Base-by-base conservation (phyloP, 2,113 vertebrate species). In the Galeopterus variegatus region DNA sequence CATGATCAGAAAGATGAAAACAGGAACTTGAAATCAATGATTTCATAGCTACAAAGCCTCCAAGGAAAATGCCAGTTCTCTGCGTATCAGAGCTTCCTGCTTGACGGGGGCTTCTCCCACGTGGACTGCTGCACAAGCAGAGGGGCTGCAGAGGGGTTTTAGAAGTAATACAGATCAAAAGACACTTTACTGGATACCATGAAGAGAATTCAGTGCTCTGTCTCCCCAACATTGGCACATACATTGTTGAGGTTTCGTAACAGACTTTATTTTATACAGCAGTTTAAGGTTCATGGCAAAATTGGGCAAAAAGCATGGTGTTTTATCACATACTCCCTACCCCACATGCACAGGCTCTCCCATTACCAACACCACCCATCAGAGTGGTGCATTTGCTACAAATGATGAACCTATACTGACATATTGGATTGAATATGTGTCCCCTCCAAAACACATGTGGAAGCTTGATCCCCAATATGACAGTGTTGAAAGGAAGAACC, bases 371-470 rank as follows among this genome's bases (percentile, higher is more conserved):
- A 33, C 3, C 52, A 17, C 36, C 36, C 26, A 11, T 9, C 8
- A 50, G 18, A 84, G 24, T 11, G 18, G 48, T 26, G 10, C 6
- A 19, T 26, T 52, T 33, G n/a, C 54, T 19, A 54, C 19, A 89
- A 14, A 0, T 0, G 0, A 80, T 33, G 54, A 70, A 72, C 6
- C 19, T 1, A n/a, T 1, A 5, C 10, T 1, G 15, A 41, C 4
- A 26, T 0, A 7, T 41, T 41, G 41, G 41, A 41, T 41, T 41
- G 41, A 41, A 41, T 41, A 41, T 41, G 41, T 41, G 41, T 41
- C 41, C 41, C 41, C 41, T 41, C 41, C 41, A 41, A 41, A 41
- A 4, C 41, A 4, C 41, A 41, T 41, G 41, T 41, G 41, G 41
- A 41, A 41, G 41, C 41, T 41, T 41, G 41, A 41, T 41, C 41